phyloP scores from a whole-genome alignment of 2,113 vertebrate species.

The Centropus bengalensis region DNA sequence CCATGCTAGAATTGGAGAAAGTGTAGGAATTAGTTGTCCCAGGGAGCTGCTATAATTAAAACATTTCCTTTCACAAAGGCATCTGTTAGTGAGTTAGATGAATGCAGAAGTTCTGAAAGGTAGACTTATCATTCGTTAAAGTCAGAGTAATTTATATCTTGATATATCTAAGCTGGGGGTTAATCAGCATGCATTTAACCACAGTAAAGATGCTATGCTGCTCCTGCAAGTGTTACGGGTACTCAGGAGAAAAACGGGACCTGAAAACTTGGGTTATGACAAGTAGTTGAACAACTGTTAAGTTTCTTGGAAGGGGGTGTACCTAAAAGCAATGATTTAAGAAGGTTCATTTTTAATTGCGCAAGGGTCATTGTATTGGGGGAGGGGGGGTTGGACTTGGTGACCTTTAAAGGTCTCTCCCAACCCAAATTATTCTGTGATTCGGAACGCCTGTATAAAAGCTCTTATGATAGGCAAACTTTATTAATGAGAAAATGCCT shows the following conservation, averaged over 20 bases:
- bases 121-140: neutral
- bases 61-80: neutral
- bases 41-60: neutral
- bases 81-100: neutral
- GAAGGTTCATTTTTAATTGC: neutral
- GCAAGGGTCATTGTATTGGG: neutral
- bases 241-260: neutral
- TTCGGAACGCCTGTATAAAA: neutral
- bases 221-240: neutral
- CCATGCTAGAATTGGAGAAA: neutral
- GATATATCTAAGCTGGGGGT: neutral
- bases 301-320: neutral
- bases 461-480: neutral
- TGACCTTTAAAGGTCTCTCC: neutral
- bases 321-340: neutral
- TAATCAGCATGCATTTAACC: neutral
- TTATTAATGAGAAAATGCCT: neutral
- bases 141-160: neutral
- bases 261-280: neutral
- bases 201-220: neutral
- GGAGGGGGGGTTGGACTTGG: neutral
- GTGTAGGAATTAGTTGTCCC: neutral
- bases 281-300: neutral
- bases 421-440: neutral
- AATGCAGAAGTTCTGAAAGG: neutral